Conservation (phyloP, 2,888 invertebrate species). For the Drosophila quinaria region DNA sequence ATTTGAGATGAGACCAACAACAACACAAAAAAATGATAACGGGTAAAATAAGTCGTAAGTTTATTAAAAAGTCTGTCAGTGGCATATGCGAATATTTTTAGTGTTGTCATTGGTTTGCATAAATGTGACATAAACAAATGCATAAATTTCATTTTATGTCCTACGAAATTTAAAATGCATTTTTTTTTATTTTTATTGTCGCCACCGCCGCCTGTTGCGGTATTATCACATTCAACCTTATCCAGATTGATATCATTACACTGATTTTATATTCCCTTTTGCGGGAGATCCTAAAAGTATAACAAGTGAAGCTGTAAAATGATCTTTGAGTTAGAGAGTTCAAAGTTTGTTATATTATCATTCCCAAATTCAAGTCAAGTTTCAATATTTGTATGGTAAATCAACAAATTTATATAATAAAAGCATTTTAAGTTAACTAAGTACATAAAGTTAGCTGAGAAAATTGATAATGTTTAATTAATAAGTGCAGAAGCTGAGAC, state of each 20-base stretch:
- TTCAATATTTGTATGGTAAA: conserved; percentile 4
- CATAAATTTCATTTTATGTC: conserved; percentile 70
- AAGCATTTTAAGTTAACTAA: conserved; percentile 21
- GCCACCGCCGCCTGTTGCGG: conserved; percentile 38
- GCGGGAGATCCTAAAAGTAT: not conserved
- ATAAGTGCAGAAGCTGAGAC: conserved; percentile 21
- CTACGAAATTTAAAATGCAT: conserved; percentile 40
- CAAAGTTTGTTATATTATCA: not conserved
- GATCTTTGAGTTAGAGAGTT: not conserved
- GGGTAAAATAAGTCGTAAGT: conserved; percentile 46
- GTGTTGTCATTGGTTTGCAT: conserved; percentile 64
- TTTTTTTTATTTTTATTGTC: conserved; percentile 12
- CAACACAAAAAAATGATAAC: not conserved
- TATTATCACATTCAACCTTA: conserved; percentile 8
- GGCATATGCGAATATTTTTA: conserved; percentile 66
- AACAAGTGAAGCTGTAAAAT: not conserved
- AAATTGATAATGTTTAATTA: conserved; percentile 37
- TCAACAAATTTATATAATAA: conserved; percentile 26
- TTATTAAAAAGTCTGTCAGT: conserved; percentile 78
- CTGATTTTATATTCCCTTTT: conserved; percentile 2
- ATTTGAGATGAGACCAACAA: conserved; percentile 1
- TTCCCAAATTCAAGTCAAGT: not conserved
- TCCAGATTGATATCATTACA: conserved; percentile 5
- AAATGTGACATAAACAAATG: conserved; percentile 71
- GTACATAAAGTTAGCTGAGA: conserved; percentile 19